Conservation (phyloP, 2,113 vertebrate genomes). For the Cricetomys ansorgei region DNA sequence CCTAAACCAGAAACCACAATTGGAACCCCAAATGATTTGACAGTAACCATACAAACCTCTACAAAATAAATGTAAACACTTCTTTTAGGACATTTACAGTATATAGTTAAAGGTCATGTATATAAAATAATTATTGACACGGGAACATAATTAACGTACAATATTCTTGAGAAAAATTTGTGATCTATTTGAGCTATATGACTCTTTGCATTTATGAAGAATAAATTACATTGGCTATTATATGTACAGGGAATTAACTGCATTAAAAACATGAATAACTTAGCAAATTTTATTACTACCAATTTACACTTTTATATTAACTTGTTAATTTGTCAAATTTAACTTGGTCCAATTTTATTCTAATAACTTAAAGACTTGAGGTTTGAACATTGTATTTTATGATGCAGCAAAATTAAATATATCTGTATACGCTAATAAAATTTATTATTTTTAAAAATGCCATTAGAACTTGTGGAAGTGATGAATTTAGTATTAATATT, state of each 20-base stretch:
- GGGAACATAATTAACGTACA: neutral
- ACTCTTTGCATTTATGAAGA: neutral
- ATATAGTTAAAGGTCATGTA: neutral
- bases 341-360: neutral
- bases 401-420: constrained; percentile 16
- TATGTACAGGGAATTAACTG: neutral
- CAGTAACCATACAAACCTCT: neutral
- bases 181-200: neutral
- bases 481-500: neutral
- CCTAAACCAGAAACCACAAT: neutral
- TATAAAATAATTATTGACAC: neutral
- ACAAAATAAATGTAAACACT: neutral
- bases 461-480: neutral
- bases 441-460: neutral
- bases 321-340: constrained; percentile 19
- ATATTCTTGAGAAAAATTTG: neutral
- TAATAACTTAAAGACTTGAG: neutral
- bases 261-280: neutral
- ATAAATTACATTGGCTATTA: neutral
- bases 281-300: neutral
- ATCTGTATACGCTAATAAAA: neutral
- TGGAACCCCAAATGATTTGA: neutral
- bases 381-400: neutral
- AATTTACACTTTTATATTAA: neutral
- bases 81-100: neutral